These are phyloP conservation scores for Megamerina dolium DNA, from an alignment of 2,888 invertebrate species.

Conservation along the genomic window DNA sequence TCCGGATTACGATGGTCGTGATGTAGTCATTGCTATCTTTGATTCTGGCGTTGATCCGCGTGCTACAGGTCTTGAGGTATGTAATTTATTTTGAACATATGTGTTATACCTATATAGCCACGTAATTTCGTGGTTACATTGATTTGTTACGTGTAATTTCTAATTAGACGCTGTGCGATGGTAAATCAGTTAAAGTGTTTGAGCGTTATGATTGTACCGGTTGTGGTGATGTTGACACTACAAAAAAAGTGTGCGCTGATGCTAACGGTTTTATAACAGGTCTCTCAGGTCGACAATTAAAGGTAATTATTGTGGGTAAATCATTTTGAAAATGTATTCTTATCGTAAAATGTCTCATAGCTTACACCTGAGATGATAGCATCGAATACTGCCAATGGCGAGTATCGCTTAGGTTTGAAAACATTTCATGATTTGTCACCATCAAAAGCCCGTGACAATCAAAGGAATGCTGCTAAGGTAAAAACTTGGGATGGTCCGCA, in stretches of 20 bases:
- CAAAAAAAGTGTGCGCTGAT: slow-evolving; percentile 60
- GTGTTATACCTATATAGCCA: neutral
- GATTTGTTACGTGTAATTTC: neutral
- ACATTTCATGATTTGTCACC: slow-evolving; percentile 83
- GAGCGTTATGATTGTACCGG: slow-evolving; percentile 95
- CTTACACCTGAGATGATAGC: slow-evolving; percentile 40
- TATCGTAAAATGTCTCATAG: too few relatives aligned
- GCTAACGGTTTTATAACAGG: slow-evolving; percentile 76
- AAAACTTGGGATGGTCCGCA: slow-evolving; percentile 81
- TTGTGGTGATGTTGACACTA: slow-evolving; percentile 93
- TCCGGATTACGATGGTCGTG: slow-evolving; percentile 86
- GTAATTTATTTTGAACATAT: slow-evolving; percentile 7
- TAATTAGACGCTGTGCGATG: slow-evolving; percentile 74
- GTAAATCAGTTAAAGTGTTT: slow-evolving; percentile 79
- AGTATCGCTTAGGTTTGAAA: slow-evolving; percentile 83
- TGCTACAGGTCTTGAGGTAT: slow-evolving; percentile 86
- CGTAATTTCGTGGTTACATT: neutral
- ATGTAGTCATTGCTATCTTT: slow-evolving; percentile 87
- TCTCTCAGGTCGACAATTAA: slow-evolving; percentile 79
- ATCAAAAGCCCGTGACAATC: slow-evolving; percentile 71
- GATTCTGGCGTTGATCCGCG: slow-evolving; percentile 98
- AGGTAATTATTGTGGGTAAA: slow-evolving; percentile 55
- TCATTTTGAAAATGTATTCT: too few relatives aligned
- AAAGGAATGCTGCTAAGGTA: slow-evolving; percentile 71
- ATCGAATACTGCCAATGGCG: slow-evolving; percentile 72